Evolutionary conservation across 2,797 vertebrate genomes (phyloP).

Genomic region (Poecilia gillii): DNA sequence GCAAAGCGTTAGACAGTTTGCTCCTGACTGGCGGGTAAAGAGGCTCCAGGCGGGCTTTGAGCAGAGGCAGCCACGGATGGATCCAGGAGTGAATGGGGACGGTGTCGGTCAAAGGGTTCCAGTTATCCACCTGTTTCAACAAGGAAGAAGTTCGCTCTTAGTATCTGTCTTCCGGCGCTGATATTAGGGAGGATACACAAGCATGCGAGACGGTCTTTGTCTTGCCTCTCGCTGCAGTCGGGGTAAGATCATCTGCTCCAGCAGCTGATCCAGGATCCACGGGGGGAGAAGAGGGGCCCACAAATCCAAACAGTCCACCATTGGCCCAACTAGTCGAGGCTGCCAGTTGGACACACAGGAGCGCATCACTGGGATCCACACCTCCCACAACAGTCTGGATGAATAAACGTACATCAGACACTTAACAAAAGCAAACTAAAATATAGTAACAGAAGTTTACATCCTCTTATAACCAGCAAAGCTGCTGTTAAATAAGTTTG

Average conservation of each 20-base stretch:
- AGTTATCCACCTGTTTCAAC: slow-evolving; percentile 88
- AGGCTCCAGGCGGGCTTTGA: slow-evolving; percentile 91
- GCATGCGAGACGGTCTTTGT: not conserved
- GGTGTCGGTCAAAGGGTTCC: slow-evolving; percentile 97
- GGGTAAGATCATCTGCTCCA: slow-evolving; percentile 96
- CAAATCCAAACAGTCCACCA: slow-evolving; percentile 95
- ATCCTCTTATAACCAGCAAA: not conserved
- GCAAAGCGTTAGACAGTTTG: slow-evolving; percentile 92
- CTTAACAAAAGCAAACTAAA: slow-evolving; percentile 12
- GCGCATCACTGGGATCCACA: slow-evolving; percentile 93
- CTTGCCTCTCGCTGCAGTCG: slow-evolving; percentile 93
- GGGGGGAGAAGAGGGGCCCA: slow-evolving; percentile 91
- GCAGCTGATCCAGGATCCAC: slow-evolving; percentile 92
- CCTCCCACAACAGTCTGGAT: slow-evolving; percentile 92
- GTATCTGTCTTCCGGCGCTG: not conserved
- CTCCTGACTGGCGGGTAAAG: slow-evolving; percentile 94
- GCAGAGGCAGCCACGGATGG: slow-evolving; percentile 95
- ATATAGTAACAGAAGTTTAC: not conserved
- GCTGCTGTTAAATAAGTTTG: not conserved
- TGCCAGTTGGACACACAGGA: slow-evolving; percentile 89
- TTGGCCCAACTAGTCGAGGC: slow-evolving; percentile 89
- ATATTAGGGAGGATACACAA: not conserved
- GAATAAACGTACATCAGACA: slow-evolving; percentile 12
- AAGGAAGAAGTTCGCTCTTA: not conserved
- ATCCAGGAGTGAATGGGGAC: slow-evolving; percentile 99